Evolutionary conservation across 2,797 vertebrate genomes (phyloP), one percentile per base, ranked within the genome.

Genomic region (Betta splendens): DNA sequence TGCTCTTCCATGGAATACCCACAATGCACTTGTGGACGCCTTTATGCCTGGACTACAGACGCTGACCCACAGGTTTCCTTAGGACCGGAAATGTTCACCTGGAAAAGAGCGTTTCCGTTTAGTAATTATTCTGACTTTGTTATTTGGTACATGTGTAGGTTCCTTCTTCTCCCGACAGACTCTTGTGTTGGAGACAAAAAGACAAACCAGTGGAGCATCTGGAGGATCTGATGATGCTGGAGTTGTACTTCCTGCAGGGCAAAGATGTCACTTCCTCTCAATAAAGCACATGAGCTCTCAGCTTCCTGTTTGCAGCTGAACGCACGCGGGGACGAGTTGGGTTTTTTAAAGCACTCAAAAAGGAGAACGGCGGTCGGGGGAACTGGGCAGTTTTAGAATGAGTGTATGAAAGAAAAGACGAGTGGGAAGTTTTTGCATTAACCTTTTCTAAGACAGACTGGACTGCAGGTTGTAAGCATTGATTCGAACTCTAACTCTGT

Each of bases 281-380:
- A 84, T 85, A 90, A n/a, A 92, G 89, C 89, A 91, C 89, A 90
- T 47, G 33, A 89, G 85, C 82, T 87, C 86, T 86, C 84, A 78
- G 89, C 93, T 95, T 95, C 91, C 92, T 94, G 92, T 93, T 94
- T 91, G 93, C 89, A 90, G 92, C 88, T 91, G 69, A 88, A 87
- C 89, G 90, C 89, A 88, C 89, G 91, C 89, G 78, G 89, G 89
- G 88, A 85, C 85, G 87, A 76, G n/a, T n/a, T n/a, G n/a, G 71
- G 68, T 77, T 79, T 77, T 83, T 64, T 64, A 52, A 83, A 85
- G 83, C 84, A 84, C 86, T 87, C 85, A 75, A 72, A 48, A 85
- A 73, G 63, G 75, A 66, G 61, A 85, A 83, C 60, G 77, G 76
- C 70, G 42, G 54, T 31, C 31, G 44, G 3, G 3, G 1, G 32